Conservation (phyloP, 2,888 invertebrate genomes). For the Pseudolycoriella hygida region DNA sequence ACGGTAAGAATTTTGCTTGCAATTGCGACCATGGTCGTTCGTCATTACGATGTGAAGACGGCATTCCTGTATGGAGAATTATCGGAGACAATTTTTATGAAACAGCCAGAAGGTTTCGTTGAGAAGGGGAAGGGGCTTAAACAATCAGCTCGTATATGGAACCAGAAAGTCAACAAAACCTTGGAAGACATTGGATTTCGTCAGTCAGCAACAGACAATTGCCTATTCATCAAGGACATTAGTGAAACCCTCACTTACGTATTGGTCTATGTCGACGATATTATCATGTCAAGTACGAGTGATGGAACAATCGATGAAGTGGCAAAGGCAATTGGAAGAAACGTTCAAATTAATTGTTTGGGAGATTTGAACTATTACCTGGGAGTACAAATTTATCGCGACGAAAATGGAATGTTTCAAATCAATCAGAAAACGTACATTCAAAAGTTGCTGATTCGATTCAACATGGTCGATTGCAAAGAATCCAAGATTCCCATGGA, state of each 20-base stretch:
- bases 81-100: constrained; percentile 4
- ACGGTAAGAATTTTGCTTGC: too few species aligned
- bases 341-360: too few species aligned
- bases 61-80: constrained; percentile 6
- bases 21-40: too few species aligned
- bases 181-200: constrained; percentile 5
- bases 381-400: neutral
- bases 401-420: neutral
- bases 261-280: too few species aligned
- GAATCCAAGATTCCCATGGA: neutral
- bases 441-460: neutral
- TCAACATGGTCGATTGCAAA: neutral
- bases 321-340: too few species aligned
- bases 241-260: too few species aligned
- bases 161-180: constrained; percentile 6
- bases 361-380: too few species aligned
- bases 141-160: constrained; percentile 6
- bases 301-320: too few species aligned
- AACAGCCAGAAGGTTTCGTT: constrained; percentile 5
- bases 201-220: too few species aligned
- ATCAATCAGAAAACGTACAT: neutral
- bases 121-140: constrained; percentile 2
- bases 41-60: constrained; percentile 4
- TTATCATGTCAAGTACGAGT: too few species aligned
- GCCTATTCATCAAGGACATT: too few species aligned